Evolutionary conservation across 2,113 vertebrate species (phyloP).

Genomic region (Chascanopsetta lugubris): DNA sequence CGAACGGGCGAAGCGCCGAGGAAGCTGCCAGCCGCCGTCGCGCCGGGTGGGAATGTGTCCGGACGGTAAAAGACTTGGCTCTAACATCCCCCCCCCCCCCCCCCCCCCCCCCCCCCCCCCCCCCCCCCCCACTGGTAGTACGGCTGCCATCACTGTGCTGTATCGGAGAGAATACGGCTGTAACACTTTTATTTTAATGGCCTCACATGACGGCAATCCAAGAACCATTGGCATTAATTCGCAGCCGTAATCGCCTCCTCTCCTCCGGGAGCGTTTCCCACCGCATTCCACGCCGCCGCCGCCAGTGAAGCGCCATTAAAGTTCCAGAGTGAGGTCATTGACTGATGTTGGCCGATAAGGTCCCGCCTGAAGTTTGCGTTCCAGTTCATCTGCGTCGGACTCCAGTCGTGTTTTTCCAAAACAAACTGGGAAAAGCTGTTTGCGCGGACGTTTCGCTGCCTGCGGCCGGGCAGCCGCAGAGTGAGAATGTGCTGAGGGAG

Average conservation of each 20-base stretch:
- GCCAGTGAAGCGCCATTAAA: background rate
- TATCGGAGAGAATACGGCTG: background rate
- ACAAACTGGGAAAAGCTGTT: background rate
- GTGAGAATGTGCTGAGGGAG: too few relatives aligned
- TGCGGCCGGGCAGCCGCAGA: too few relatives aligned
- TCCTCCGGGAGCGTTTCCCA: background rate
- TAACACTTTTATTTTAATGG: background rate
- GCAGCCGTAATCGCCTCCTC: background rate
- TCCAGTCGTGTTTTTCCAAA: background rate
- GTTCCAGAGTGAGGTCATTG: background rate
- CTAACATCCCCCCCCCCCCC: too few relatives aligned
- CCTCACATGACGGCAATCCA: background rate
- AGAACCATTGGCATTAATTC: background rate
- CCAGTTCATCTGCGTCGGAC: background rate
- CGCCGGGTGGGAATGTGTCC: too few relatives aligned
- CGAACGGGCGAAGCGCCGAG: too few relatives aligned
- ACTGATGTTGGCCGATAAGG: background rate
- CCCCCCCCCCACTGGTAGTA: background rate
- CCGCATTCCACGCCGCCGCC: too few relatives aligned
- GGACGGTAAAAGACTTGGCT: too few relatives aligned
- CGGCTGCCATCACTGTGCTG: background rate
- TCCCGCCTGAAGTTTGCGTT: background rate
- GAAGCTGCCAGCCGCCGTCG: too few relatives aligned
- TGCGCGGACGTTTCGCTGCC: too few relatives aligned
- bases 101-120: too few relatives aligned